phyloP scores from a whole-genome alignment of 2,113 vertebrate genomes.

The Plecotus auritus region DNA sequence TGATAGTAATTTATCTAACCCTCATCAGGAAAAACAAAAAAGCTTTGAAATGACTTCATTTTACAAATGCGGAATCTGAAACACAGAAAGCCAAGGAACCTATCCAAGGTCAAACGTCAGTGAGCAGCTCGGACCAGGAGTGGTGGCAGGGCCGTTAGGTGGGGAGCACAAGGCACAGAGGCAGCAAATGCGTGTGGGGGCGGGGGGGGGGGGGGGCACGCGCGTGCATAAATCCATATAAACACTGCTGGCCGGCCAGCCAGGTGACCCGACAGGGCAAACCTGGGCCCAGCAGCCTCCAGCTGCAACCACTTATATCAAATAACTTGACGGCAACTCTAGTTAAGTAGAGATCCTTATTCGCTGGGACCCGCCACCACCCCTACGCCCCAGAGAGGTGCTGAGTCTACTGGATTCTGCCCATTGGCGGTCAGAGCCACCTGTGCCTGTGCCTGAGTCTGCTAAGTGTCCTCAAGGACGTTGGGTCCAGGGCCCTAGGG shows the following conservation, averaged over 20 bases:
- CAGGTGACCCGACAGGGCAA: not conserved
- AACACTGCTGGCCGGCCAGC: not conserved
- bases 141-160: not conserved
- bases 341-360: not conserved
- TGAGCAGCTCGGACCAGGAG: not conserved
- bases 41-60: not conserved
- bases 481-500: not conserved
- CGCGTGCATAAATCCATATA: accelerated
- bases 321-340: not conserved
- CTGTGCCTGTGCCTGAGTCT: not conserved
- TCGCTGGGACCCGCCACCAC: not conserved
- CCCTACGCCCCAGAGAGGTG: accelerated
- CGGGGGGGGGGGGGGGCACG: no score
- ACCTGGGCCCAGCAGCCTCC: not conserved
- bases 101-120: not conserved
- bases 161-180: accelerated
- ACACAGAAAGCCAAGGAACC: not conserved
- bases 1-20: not conserved
- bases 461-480: not conserved
- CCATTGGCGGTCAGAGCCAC: not conserved
- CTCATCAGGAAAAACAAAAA: not conserved
- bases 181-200: accelerated
- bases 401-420: not conserved
- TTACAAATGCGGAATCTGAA: not conserved
- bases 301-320: not conserved